phyloP scores from a whole-genome alignment of 1,140 invertebrate genomes.

The Penaeus chinensis region DNA sequence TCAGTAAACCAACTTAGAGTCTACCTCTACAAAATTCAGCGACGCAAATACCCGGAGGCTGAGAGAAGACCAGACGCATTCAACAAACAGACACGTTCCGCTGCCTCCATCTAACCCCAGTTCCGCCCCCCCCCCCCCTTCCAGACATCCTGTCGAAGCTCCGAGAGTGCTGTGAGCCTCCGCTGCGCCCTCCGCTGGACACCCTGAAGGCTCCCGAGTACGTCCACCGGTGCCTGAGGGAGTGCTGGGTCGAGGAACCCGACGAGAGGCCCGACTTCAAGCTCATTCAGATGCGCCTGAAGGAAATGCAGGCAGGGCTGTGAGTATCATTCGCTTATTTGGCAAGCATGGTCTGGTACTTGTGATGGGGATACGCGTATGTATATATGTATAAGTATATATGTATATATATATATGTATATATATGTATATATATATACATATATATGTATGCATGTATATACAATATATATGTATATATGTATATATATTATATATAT shows the following conservation, averaged over 20 bases:
- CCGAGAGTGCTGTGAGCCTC: constrained; percentile 72
- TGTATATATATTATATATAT: too few relatives aligned
- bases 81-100: too few relatives aligned
- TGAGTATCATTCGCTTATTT: constrained; percentile 68
- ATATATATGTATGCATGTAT: not conserved
- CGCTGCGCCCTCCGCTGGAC: constrained; percentile 75
- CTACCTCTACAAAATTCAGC: too few relatives aligned
- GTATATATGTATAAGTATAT: constrained; percentile 32
- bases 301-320: constrained; percentile 82
- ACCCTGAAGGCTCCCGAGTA: constrained; percentile 83
- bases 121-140: not conserved
- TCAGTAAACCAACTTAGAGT: too few relatives aligned
- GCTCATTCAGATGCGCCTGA: constrained; percentile 77
- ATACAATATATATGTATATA: not conserved
- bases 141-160: constrained; percentile 70
- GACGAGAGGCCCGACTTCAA: constrained; percentile 87
- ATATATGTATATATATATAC: not conserved
- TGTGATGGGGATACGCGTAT: too few relatives aligned
- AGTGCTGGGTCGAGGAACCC: constrained; percentile 86
- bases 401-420: not conserved
- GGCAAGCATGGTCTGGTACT: too few relatives aligned
- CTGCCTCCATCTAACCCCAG: too few relatives aligned
- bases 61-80: too few relatives aligned
- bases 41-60: too few relatives aligned
- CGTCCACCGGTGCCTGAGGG: constrained; percentile 83